Percentiles rank a stretch among this genome's conserved stretches.
Evolutionary conservation across 2,888 invertebrate species (phyloP).

Genomic region (Epinotia nisella): DNA sequence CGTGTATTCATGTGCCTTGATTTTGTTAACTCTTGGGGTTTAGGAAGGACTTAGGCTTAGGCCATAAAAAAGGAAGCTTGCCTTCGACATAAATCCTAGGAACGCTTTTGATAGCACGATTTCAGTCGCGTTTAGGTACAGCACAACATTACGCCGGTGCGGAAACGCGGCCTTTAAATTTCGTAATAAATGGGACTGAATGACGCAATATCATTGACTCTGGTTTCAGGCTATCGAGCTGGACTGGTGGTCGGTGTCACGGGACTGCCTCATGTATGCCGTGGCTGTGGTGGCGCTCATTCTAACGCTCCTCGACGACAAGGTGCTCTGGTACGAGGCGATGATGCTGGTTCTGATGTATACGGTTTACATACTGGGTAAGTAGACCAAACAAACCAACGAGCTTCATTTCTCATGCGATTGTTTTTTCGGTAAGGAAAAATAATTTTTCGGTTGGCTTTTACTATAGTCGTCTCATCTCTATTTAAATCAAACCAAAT

Average conservation of each 20-base stretch:
- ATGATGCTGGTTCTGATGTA: constrained; percentile 88
- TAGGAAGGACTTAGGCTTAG: too few species aligned
- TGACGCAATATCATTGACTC: constrained; percentile 18
- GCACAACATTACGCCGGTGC: too few species aligned
- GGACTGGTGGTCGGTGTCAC: constrained; percentile 91
- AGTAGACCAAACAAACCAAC: constrained; percentile 46
- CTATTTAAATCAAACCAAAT: too few species aligned
- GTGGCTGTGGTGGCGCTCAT: constrained; percentile 89
- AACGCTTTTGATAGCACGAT: too few species aligned
- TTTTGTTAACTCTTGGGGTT: neutral
- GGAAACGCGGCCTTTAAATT: too few species aligned
- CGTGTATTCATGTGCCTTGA: neutral
- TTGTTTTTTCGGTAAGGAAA: too few species aligned
- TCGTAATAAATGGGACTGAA: neutral
- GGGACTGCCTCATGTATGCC: constrained; percentile 90
- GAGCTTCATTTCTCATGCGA: too few species aligned
- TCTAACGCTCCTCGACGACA: constrained; percentile 87
- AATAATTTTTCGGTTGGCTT: too few species aligned
- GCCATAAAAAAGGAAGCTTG: too few species aligned
- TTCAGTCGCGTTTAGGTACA: too few species aligned
- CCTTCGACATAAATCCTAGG: too few species aligned
- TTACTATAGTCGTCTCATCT: too few species aligned
- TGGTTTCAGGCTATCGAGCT: constrained; percentile 85
- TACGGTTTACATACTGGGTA: constrained; percentile 88
- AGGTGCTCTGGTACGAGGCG: constrained; percentile 91